These are phyloP conservation scores for Habroteleia sp. DNA, from an alignment of 2,888 invertebrate species.

Conservation along the genomic window DNA sequence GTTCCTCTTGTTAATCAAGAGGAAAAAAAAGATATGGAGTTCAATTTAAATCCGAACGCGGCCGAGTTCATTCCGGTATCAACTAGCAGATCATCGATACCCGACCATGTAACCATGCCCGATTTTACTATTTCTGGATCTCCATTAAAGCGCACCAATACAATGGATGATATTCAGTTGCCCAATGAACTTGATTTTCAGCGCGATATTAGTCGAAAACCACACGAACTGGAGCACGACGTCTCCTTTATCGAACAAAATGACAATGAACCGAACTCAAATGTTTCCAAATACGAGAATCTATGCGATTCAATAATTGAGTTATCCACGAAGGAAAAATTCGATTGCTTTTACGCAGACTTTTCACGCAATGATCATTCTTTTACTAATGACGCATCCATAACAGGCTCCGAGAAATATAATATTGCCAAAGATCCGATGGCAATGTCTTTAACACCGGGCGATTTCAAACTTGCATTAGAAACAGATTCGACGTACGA, in stretches of 20 bases:
- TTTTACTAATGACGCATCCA: constrained; percentile 68
- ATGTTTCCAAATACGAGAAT: constrained; percentile 73
- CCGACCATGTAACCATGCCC: constrained; percentile 76
- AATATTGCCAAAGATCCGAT: constrained; percentile 74
- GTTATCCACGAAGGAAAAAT: constrained; percentile 82
- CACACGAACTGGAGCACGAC: constrained; percentile 82
- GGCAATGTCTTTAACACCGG: constrained; percentile 76
- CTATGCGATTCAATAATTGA: constrained; percentile 68
- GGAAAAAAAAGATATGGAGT: constrained; percentile 85
- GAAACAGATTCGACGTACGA: constrained; percentile 39
- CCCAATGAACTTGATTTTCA: constrained; percentile 85
- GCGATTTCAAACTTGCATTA: constrained; percentile 72
- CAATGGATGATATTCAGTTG: constrained; percentile 84
- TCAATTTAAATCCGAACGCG: constrained; percentile 91
- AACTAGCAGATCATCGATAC: constrained; percentile 81
- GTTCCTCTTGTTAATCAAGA: constrained; percentile 8
- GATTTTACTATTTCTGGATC: constrained; percentile 82
- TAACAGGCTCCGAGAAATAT: constrained; percentile 68
- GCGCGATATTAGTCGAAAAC: constrained; percentile 84
- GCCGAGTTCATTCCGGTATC: constrained; percentile 91
- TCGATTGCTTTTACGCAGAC: constrained; percentile 79
- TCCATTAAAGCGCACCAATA: constrained; percentile 85
- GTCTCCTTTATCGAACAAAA: constrained; percentile 56
- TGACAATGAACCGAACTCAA: constrained; percentile 78
- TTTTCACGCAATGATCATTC: constrained; percentile 68